Evolutionary conservation across 64 coral and sea anemone species (phyloP).

Genomic region (Actinia tenebrosa): DNA sequence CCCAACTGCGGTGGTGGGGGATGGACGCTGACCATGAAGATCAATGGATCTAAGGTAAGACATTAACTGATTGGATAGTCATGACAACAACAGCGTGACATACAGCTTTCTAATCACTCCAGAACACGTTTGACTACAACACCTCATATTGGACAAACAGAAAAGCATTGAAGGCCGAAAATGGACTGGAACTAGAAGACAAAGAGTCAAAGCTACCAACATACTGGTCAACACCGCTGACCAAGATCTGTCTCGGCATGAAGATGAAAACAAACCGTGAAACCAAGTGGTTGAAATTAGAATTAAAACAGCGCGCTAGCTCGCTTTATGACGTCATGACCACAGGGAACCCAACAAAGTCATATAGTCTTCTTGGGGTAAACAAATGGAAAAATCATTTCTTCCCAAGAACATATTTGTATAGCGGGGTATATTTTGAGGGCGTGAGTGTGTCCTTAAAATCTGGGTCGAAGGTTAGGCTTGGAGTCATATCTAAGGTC

Average conservation of each 20-base stretch:
- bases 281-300: not conserved
- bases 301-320: not conserved
- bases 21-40: slow-evolving; percentile 38
- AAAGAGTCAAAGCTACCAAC: not conserved
- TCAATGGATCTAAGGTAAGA: slow-evolving; percentile 22
- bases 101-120: not conserved
- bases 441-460: not conserved
- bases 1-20: slow-evolving; percentile 8
- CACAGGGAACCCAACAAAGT: not conserved
- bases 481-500: not conserved
- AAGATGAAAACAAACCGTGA: not conserved
- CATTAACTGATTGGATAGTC: not conserved
- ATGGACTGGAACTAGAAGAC: not conserved
- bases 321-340: slow-evolving; percentile 16
- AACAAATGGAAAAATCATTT: not conserved
- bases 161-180: not conserved
- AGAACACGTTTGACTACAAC: not conserved
- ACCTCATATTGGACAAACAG: slow-evolving; percentile 19
- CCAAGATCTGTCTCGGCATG: slow-evolving; percentile 17
- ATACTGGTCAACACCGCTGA: slow-evolving; percentile 21
- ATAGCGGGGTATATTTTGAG: not conserved
- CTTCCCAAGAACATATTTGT: not conserved
- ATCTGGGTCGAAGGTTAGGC: not conserved
- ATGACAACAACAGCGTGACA: not conserved
- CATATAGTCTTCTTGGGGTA: not conserved